Percentiles rank a stretch among this genome's conserved stretches.
Conservation (phyloP, 2,888 invertebrate species). For the Pristionchus exspectatus region DNA sequence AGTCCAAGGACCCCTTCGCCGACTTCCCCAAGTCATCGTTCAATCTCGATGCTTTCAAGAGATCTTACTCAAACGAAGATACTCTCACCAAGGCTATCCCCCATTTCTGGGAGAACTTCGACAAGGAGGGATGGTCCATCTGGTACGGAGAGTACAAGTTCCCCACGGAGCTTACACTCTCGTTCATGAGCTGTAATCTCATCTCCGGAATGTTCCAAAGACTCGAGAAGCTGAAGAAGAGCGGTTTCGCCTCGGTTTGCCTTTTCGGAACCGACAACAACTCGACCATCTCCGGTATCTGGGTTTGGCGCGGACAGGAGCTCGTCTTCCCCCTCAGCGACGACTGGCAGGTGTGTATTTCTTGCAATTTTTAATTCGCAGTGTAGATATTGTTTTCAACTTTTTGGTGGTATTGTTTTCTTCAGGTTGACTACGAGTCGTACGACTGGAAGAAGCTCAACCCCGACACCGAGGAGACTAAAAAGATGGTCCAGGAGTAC, state of each 20-base stretch:
- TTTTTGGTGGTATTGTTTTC: neutral
- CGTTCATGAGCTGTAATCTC: constrained; percentile 98
- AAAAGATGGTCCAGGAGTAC: constrained; percentile 78
- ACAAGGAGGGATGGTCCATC: constrained; percentile 91
- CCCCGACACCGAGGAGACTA: constrained; percentile 86
- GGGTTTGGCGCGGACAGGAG: constrained; percentile 97
- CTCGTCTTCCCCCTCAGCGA: constrained; percentile 88
- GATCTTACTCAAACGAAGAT: constrained; percentile 96
- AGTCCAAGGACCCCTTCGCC: constrained; percentile 93
- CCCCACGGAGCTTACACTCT: constrained; percentile 90
- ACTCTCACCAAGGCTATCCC: constrained; percentile 91
- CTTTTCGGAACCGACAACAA: constrained; percentile 94
- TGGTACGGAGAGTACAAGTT: constrained; percentile 98
- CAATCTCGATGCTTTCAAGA: constrained; percentile 95
- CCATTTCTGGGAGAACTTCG: constrained; percentile 98
- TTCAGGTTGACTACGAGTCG: constrained; percentile 91
- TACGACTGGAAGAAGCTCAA: constrained; percentile 96
- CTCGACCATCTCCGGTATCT: constrained; percentile 94
- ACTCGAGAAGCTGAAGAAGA: constrained; percentile 97
- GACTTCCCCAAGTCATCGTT: constrained; percentile 92
- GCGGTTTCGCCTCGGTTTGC: constrained; percentile 93
- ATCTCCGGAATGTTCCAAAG: constrained; percentile 98
- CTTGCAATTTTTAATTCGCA: neutral
- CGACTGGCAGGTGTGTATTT: constrained; percentile 74
- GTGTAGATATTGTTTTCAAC: neutral